Conservation (phyloP, 2,797 vertebrate species). For the Pangasius larnaudii region DNA sequence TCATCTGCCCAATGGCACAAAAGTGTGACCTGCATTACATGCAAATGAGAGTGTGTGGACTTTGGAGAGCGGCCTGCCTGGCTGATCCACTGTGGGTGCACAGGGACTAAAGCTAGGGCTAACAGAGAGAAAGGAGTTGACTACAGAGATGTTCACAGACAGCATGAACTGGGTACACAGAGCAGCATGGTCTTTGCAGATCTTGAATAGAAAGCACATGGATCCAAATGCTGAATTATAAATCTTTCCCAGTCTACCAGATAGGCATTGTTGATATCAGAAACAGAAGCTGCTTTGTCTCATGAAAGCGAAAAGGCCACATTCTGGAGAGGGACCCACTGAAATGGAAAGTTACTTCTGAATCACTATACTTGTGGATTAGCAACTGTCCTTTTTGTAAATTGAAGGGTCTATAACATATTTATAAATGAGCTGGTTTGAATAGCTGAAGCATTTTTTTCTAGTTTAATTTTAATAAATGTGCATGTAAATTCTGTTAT, state of each 20-base stretch:
- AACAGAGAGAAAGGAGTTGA: conserved; percentile 32
- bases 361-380: neutral
- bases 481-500: neutral
- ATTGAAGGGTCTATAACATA: neutral
- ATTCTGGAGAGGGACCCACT: conserved; percentile 55
- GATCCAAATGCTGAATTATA: conserved; percentile 53
- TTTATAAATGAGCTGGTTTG: neutral
- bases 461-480: neutral
- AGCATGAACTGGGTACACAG: conserved; percentile 9
- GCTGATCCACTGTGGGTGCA: conserved; percentile 13
- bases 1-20: neutral
- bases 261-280: conserved; percentile 25
- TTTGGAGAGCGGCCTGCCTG: conserved; percentile 21
- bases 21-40: conserved; percentile 21
- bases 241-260: conserved; percentile 47
- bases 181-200: conserved; percentile 50
- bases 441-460: neutral
- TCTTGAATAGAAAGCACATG: conserved; percentile 32
- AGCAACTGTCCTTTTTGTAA: neutral
- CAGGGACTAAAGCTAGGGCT: conserved; percentile 17
- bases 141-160: conserved; percentile 33
- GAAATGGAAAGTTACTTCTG: neutral
- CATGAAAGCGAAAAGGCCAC: conserved; percentile 16
- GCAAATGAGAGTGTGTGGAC: conserved; percentile 35
- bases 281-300: conserved; percentile 10